Base-by-base conservation (phyloP, 2,888 invertebrate species). In the Harmothoe impar region DNA sequence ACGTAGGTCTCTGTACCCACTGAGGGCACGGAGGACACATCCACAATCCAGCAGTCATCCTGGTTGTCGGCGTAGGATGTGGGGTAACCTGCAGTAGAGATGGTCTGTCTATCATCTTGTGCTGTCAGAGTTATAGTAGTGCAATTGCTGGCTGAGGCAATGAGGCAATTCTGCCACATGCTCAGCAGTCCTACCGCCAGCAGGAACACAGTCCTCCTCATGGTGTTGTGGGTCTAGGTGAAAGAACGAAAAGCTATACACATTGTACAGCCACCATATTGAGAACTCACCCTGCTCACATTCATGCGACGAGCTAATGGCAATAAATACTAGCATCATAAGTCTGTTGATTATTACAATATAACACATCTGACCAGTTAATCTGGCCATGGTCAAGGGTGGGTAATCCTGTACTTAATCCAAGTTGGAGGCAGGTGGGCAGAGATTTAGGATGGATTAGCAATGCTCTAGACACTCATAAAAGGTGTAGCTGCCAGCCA, bases 31-130 rank as follows among this genome's bases (percentile, higher is more conserved):
- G 5, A 33, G 23, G 84, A 84, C 1, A 51, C 51, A 25, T 84
- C 84, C 20, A 84, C 43, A 7, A 84, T 84, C 84, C 84, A 84
- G 84, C 84, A 84, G n/a, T 33, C 84, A 43, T 84, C 84, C 20
- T 51, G 84, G 25, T 84, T 84, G 84, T 84, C 5, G 23, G 0
- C 3, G 51, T 84, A 84, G 43, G 84, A 84, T 5, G 84, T 84
- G 5, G 84, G 84, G 51, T 84, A 84, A n/a, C 84, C 84, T 23
- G 84, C 1, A 23, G 84, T 25, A 20, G 43, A 25, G 20, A 84
- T 23, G 3, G 33, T 35, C 51, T 5, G 0, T 12, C 84, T 23
- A 35, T 84, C 84, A 7, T 17, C 33, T 20, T 51, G 23, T 17
- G 84, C 25, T n/a, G 84, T 84, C 29, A 84, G 84, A 5, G 84